These are phyloP conservation scores for Belonocnema kinseyi DNA, from an alignment of 1,140 invertebrate genomes.

Conservation along the genomic window DNA sequence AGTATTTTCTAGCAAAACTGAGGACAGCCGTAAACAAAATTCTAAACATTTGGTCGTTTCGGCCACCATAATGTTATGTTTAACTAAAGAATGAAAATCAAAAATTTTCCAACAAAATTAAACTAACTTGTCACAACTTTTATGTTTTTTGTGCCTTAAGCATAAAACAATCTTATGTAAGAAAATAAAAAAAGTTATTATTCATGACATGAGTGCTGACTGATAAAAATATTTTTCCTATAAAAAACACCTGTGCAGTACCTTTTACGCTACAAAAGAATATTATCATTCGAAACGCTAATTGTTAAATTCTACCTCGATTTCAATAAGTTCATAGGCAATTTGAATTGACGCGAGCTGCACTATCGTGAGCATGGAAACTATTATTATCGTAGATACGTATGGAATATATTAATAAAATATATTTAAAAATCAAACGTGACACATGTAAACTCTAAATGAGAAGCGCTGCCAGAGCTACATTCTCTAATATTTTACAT, in stretches of 20 bases:
- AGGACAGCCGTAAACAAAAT: too few species aligned
- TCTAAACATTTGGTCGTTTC: too few species aligned
- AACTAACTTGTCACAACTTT: too few species aligned
- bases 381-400: slow-evolving; percentile 47
- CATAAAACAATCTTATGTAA: too few species aligned
- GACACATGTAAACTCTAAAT: slow-evolving; percentile 46
- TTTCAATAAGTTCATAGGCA: slow-evolving; percentile 49
- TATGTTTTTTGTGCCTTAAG: too few species aligned
- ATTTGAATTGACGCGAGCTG: slow-evolving; percentile 55
- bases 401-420: slow-evolving; percentile 56
- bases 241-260: slow-evolving; percentile 3
- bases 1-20: too few species aligned
- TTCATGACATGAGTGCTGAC: too few species aligned
- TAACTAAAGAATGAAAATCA: too few species aligned
- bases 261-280: slow-evolving; percentile 6
- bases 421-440: slow-evolving; percentile 59
- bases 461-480: slow-evolving; percentile 51
- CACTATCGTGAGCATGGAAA: slow-evolving; percentile 52
- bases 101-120: too few species aligned
- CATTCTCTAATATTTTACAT: slow-evolving; percentile 45
- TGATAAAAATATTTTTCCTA: background rate
- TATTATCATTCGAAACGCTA: background rate
- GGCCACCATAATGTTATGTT: too few species aligned
- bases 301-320: background rate
- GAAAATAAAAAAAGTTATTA: too few species aligned